Evolutionary conservation across 2,113 vertebrate genomes (phyloP).

Genomic region (Xiphias gladius): DNA sequence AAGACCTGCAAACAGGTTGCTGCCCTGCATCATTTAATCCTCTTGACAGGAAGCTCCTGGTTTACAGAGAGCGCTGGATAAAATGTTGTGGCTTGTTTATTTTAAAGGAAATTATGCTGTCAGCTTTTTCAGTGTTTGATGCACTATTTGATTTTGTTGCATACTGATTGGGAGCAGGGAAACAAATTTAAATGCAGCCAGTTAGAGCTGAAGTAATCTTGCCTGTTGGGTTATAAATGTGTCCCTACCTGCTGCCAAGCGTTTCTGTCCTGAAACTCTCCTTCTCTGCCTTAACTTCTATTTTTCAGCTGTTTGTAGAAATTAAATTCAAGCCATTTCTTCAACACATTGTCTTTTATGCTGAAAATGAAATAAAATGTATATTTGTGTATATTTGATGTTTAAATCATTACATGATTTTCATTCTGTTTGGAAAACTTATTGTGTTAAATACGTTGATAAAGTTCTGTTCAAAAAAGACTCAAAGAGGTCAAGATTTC

Average conservation of each 20-base stretch:
- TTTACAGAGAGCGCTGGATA: neutral
- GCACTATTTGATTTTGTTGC: slow-evolving; percentile 1
- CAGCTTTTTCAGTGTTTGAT: slow-evolving; percentile 8
- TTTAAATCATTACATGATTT: neutral
- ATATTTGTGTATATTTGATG: neutral
- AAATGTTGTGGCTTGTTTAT: neutral
- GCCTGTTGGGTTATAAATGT: slow-evolving; percentile 24
- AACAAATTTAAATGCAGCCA: slow-evolving; percentile 6
- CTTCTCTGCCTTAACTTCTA: neutral
- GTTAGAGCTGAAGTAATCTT: neutral
- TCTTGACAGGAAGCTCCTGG: neutral
- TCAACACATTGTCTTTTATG: neutral
- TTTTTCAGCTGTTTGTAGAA: neutral
- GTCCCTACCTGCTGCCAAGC: slow-evolving; percentile 2
- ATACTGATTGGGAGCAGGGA: neutral
- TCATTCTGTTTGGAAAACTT: too few species aligned
- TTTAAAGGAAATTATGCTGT: neutral
- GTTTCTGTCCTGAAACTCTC: neutral
- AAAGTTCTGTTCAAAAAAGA: too few species aligned
- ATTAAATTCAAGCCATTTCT: neutral
- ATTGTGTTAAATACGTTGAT: too few species aligned
- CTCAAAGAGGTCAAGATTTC: neutral
- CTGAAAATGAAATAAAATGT: neutral
- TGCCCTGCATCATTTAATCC: neutral
- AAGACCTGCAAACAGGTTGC: neutral